These are phyloP conservation scores for Criorhina ranunculi DNA, from an alignment of 2,888 invertebrate genomes.

Conservation along the genomic window DNA sequence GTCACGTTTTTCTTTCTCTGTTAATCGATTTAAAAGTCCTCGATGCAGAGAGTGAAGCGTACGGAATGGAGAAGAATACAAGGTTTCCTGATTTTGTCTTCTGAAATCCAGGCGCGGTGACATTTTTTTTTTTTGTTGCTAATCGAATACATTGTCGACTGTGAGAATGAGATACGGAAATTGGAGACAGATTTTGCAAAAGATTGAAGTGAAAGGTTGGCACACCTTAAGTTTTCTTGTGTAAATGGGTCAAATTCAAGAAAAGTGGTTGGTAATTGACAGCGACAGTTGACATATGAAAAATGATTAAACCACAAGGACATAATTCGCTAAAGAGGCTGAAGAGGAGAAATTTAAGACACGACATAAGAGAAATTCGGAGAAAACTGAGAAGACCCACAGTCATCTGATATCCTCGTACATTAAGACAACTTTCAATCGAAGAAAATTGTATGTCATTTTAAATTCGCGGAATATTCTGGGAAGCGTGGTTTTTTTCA, in stretches of 20 bases:
- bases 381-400: neutral
- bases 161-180: slow-evolving; percentile 19
- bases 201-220: slow-evolving; percentile 48
- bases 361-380: neutral
- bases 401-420: neutral
- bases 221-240: slow-evolving; percentile 22
- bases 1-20: slow-evolving; percentile 17
- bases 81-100: slow-evolving; percentile 13
- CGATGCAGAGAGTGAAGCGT: slow-evolving; percentile 6
- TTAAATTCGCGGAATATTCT: too few species aligned
- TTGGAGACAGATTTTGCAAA: slow-evolving; percentile 4
- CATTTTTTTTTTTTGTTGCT: slow-evolving; percentile 38
- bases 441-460: too few species aligned
- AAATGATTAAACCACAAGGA: slow-evolving; percentile 3
- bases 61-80: neutral
- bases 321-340: slow-evolving; percentile 25
- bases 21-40: slow-evolving; percentile 24
- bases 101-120: slow-evolving; percentile 45
- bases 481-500: too few species aligned
- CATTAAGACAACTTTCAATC: too few species aligned
- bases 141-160: slow-evolving; percentile 45
- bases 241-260: slow-evolving; percentile 38
- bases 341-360: neutral
- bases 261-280: slow-evolving; percentile 39
- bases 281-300: slow-evolving; percentile 13